Evolutionary conservation across 2,797 vertebrate genomes (phyloP).

Genomic region (Megaceryle alcyon): DNA sequence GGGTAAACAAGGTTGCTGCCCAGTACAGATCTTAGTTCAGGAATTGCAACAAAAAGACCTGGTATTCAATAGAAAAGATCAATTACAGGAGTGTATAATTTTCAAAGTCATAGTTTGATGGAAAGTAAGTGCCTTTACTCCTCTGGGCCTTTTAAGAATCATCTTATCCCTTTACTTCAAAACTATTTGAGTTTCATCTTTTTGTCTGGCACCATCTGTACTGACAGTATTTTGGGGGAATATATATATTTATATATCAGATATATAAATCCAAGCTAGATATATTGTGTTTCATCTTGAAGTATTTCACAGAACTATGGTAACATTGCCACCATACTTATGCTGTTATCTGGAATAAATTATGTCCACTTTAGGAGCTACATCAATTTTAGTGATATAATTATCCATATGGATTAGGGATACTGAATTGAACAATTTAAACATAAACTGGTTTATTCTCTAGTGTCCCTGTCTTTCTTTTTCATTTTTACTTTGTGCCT

Average conservation of each 20-base stretch:
- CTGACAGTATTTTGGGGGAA: background rate
- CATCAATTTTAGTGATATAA: background rate
- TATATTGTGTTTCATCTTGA: background rate
- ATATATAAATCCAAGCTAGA: background rate
- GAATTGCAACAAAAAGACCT: background rate
- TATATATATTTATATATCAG: no score
- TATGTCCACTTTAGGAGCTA: background rate
- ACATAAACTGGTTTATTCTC: background rate
- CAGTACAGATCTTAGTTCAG: background rate
- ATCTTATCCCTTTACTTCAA: background rate
- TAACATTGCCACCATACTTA: background rate
- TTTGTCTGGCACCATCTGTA: background rate
- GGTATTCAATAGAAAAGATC: background rate
- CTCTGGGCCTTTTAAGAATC: background rate
- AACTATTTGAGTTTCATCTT: background rate
- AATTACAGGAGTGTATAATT: background rate
- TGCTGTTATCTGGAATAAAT: background rate
- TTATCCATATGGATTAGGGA: background rate
- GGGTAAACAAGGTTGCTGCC: background rate
- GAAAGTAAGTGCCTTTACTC: background rate
- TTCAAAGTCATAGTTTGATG: background rate
- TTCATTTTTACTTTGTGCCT: background rate
- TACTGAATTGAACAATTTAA: background rate
- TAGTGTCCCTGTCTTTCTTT: background rate
- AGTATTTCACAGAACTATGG: background rate